These are phyloP conservation scores for Melipona bicolor DNA, from an alignment of 2,888 invertebrate species.

Conservation along the genomic window DNA sequence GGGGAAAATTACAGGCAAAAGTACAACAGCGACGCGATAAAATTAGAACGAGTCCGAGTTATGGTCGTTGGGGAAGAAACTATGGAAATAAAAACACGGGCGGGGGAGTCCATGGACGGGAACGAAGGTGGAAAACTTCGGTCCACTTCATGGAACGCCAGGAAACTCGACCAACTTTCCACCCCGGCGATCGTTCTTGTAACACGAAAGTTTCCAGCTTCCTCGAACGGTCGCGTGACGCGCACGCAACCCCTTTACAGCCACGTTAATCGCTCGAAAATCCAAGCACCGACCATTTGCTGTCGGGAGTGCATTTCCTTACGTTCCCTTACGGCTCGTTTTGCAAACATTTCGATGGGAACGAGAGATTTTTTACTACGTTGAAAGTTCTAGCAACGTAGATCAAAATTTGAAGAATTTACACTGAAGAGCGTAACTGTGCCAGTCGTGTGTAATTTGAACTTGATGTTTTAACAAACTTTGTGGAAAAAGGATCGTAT, in stretches of 20 bases:
- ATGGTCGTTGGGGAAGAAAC: background rate
- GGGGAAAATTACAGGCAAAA: slow-evolving; percentile 12
- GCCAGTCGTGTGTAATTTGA: no score
- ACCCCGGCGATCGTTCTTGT: slow-evolving; percentile 23
- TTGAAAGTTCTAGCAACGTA: no score
- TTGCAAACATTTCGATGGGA: background rate
- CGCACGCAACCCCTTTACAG: slow-evolving; percentile 3
- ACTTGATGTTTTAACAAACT: no score
- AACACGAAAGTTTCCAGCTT: slow-evolving; percentile 2
- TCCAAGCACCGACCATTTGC: background rate
- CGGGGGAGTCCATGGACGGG: background rate
- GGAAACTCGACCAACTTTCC: slow-evolving; percentile 19
- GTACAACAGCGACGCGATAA: slow-evolving; percentile 17
- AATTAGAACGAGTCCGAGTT: slow-evolving; percentile 14
- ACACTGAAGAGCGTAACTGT: no score
- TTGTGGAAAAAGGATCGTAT: no score
- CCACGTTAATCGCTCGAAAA: slow-evolving; percentile 19
- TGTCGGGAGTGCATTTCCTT: background rate
- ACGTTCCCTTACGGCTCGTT: background rate
- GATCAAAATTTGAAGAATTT: no score
- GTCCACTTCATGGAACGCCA: background rate
- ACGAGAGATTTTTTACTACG: no score
- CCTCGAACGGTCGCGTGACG: background rate
- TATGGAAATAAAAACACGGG: background rate
- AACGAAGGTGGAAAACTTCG: slow-evolving; percentile 1